Evolutionary conservation across 2,113 vertebrate species (phyloP).

Genomic region (Callocephalon fimbriatum): DNA sequence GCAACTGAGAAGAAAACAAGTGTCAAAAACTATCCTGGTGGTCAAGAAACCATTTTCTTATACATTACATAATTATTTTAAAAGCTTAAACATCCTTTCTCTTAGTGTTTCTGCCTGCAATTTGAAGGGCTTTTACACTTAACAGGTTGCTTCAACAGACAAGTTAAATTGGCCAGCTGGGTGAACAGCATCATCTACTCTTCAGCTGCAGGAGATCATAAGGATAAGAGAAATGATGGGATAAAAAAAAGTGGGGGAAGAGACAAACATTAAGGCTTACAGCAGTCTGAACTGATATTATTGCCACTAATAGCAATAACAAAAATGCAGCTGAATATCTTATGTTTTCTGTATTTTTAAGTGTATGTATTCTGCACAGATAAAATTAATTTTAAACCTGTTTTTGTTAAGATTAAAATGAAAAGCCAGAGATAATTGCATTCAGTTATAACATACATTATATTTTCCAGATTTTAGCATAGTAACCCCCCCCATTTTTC

Average conservation of each 20-base stretch:
- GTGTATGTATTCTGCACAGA: background rate
- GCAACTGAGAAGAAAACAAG: background rate
- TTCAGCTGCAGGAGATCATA: background rate
- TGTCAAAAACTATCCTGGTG: background rate
- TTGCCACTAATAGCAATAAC: background rate
- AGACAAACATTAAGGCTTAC: fast-evolving
- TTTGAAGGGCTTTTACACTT: background rate
- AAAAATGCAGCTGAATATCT: background rate
- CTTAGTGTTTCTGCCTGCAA: background rate
- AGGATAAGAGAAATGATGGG: background rate
- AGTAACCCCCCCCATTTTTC: background rate
- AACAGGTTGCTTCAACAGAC: background rate
- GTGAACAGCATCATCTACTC: background rate
- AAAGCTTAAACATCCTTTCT: background rate
- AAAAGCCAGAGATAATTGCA: background rate
- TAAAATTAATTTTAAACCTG: background rate
- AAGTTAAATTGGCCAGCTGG: background rate
- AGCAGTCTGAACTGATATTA: background rate
- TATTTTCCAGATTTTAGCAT: background rate
- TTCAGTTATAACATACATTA: background rate
- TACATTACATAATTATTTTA: background rate
- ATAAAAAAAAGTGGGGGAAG: background rate
- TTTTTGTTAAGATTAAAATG: background rate
- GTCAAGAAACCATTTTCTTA: background rate
- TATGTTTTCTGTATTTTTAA: background rate